Base-by-base conservation (phyloP, 2,888 invertebrate genomes). In the Latheticus oryzae region DNA sequence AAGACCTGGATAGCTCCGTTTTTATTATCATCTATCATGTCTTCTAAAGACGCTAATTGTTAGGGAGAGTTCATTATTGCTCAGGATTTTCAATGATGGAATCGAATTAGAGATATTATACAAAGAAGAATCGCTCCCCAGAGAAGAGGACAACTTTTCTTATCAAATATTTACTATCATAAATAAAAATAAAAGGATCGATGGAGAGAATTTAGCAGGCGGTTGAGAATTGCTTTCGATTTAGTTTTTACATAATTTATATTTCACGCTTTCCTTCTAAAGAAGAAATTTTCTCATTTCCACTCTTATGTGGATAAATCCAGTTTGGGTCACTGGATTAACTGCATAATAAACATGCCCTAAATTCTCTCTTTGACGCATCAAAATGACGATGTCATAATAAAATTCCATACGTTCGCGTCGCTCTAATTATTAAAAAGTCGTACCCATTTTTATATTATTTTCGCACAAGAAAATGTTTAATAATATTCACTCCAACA, bases 311-410 rank as follows among this genome's bases (percentile, higher is more conserved):
- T n/a, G n/a, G n/a, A n/a, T n/a, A n/a, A 23, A 8, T 38, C 17
- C 16, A 17, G 24, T 15, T 8, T 15, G 11, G 42, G 42, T 42
- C 24, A 42, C 15, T 42, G 16, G 28, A 15, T 7, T 7, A 43
- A 30, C 30, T 43, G 28, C 43, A 43, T 43, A 43, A 43, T 43
- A 17, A 43, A 43, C 19, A 17, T 17, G 43, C 19, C 19, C 43
- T 17, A 30, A 43, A 43, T 43, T 17, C 43, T 17, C 17, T 3
- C 11, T 15, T n/a, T n/a, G n/a, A n/a, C n/a, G n/a, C 42, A 28
- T 5, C 9, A 17, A 23, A 42, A 42, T 42, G 21, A 17, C 37
- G 19, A 38, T 17, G 37, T 28, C 28, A 42, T 45, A 45, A 45
- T 45, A 45, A 33, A 45, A 45, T 45, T 45, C 45, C 12, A 11